These are phyloP conservation scores for Hypotaenidia philippensis DNA, from an alignment of 2,797 vertebrate species.

Conservation along the genomic window DNA sequence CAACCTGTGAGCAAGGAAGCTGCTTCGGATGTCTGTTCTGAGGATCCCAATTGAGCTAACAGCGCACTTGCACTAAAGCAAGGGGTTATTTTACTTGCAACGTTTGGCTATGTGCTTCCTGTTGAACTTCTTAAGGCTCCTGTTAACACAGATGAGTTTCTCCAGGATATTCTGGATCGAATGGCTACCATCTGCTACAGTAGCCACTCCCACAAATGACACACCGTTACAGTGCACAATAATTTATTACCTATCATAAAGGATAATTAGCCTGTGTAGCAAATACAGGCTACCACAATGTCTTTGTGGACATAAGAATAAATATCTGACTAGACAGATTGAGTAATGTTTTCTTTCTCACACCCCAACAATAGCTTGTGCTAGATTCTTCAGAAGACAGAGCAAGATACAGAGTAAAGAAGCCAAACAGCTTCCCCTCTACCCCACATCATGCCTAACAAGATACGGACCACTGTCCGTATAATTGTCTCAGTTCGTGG, in stretches of 20 bases:
- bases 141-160: not conserved
- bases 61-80: not conserved
- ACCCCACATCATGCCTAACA: accelerated
- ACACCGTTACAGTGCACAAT: not conserved
- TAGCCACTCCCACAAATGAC: not conserved
- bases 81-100: not conserved
- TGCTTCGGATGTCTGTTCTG: not conserved
- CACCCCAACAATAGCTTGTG: not conserved
- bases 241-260: not conserved
- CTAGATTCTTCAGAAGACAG: not conserved
- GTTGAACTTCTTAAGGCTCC: not conserved
- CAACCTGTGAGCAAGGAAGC: not conserved
- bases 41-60: not conserved
- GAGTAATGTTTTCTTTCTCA: not conserved
- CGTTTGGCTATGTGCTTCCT: not conserved
- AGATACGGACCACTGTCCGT: not conserved
- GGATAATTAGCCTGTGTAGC: not conserved
- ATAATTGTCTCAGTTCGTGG: not conserved
- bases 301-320: not conserved
- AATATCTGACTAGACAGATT: not conserved
- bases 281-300: not conserved
- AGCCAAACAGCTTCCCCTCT: not conserved
- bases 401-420: not conserved
- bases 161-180: not conserved
- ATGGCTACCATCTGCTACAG: not conserved